Percentiles rank a stretch among this genome's conserved stretches.
phyloP scores from a whole-genome alignment of 2,113 vertebrate genomes.

The Scartelaos histophorus region DNA sequence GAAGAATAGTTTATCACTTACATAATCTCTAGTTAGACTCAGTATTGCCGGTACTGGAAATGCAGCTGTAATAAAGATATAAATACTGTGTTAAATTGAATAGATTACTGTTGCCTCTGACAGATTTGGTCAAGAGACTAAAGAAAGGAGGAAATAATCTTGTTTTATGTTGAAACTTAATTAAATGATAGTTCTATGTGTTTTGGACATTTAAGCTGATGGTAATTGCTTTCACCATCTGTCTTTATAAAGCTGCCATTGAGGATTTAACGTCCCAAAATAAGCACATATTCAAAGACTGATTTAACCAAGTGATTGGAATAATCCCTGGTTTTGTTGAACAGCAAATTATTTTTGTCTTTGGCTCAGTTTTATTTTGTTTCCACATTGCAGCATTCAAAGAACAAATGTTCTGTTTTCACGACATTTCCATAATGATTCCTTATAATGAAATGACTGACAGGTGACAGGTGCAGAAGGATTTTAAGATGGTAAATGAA shows the following conservation, averaged over 20 bases:
- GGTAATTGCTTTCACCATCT: conserved; percentile 22
- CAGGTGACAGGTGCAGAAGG: neutral
- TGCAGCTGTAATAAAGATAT: neutral
- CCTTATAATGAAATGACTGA: neutral
- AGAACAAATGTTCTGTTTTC: neutral
- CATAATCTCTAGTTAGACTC: too few species aligned
- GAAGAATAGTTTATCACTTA: too few species aligned
- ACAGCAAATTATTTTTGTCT: neutral
- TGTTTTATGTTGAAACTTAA: conserved; percentile 7
- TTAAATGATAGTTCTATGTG: conserved; percentile 25
- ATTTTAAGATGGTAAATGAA: too few species aligned
- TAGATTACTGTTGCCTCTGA: neutral
- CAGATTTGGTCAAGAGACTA: neutral
- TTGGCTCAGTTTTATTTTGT: neutral
- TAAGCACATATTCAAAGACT: conserved; percentile 26
- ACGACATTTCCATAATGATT: neutral
- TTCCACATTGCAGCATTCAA: neutral
- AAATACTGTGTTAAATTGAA: neutral
- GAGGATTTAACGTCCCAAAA: conserved; percentile 35
- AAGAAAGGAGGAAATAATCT: neutral
- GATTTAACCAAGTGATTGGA: neutral
- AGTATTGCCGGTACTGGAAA: neutral
- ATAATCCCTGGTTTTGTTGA: neutral
- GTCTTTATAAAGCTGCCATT: conserved; percentile 31
- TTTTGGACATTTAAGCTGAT: conserved; percentile 6